Conservation (phyloP, 2,888 invertebrate genomes). For the Polymixis flavicincta region DNA sequence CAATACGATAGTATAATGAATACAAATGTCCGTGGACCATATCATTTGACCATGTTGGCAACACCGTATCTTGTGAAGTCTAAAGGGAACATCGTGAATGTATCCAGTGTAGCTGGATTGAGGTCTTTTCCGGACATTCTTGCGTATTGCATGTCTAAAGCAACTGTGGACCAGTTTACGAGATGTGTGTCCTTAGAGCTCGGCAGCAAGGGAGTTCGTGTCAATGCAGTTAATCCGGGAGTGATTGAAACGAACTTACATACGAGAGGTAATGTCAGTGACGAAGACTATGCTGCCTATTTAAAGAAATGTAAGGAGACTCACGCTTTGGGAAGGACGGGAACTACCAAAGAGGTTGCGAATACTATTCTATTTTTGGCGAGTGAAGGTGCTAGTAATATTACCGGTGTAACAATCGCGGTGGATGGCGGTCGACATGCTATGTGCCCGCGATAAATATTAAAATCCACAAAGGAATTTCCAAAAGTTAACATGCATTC, state of each 20-base stretch:
- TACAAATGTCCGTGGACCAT: conserved; percentile 94
- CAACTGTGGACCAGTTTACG: conserved; percentile 97
- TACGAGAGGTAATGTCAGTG: conserved; percentile 92
- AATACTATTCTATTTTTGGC: conserved; percentile 97
- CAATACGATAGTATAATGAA: conserved; percentile 96
- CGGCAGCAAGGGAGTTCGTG: conserved; percentile 93
- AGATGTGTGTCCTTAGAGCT: conserved; percentile 95
- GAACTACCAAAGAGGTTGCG: conserved; percentile 95
- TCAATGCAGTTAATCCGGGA: conserved; percentile 97
- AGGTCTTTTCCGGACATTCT: conserved; percentile 95
- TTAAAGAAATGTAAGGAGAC: conserved; percentile 95
- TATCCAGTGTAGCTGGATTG: conserved; percentile 96
- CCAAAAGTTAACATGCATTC: not conserved
- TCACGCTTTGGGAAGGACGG: conserved; percentile 96
- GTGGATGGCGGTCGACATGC: conserved; percentile 97
- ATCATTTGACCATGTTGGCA: conserved; percentile 94
- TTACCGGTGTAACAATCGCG: conserved; percentile 95
- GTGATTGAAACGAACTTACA: conserved; percentile 94
- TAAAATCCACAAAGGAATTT: not conserved
- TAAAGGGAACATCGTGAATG: conserved; percentile 96
- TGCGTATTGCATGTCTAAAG: conserved; percentile 96
- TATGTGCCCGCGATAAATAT: conserved; percentile 94
- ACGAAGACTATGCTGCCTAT: conserved; percentile 94
- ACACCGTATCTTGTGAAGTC: conserved; percentile 94
- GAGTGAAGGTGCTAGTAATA: conserved; percentile 95